Evolutionary conservation across 2,797 vertebrate genomes (phyloP), one percentile per base, ranked within the genome.

Genomic region (Mus caroli): DNA sequence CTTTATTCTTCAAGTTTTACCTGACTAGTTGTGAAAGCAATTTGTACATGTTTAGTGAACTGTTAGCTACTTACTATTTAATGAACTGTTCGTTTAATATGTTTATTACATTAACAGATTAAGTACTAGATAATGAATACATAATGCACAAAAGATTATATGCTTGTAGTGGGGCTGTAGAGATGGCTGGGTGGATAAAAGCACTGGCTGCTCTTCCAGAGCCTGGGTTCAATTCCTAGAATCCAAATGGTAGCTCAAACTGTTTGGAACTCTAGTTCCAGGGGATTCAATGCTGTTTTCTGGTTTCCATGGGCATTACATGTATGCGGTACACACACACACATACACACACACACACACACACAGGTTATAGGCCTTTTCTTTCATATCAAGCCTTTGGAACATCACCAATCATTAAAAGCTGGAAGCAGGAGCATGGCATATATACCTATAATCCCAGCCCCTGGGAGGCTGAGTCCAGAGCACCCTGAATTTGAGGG

Each of bases 1-100:
- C 15, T 60, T 84, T 62, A 94, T 88, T 60, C 8, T 79, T 31
- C 43, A 87, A 78, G 52, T 93, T 95, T 93, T 79, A 80, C 46
- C 43, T 83, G 56, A 78, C 34, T 67, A 91, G 40, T 67, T 96
- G 60, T 90, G 40, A 58, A 91, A 92, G 62, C 1, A n/a, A 40
- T 89, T 46, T 91, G 34, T 26, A 95, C 6, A 69, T 31, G 73
- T 67, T 96, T 95, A 88, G 64, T 69, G 87, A 88, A 96, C 88
- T 26, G 37, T 76, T 54, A 62, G 37, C 56, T 19, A 52, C 78
- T 88, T 69, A 71, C 12, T 82, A 79, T 73, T 52, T 60, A n/a
- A 86, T 91, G 60, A 89, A 87, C 37, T 76, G n/a, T 82, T 88
- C 58, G 17, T 37, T 88, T 94, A 90, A 60, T 82, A 94, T 40